Conservation (phyloP, 2,797 vertebrate genomes). For the Mormyrops attenuatus region DNA sequence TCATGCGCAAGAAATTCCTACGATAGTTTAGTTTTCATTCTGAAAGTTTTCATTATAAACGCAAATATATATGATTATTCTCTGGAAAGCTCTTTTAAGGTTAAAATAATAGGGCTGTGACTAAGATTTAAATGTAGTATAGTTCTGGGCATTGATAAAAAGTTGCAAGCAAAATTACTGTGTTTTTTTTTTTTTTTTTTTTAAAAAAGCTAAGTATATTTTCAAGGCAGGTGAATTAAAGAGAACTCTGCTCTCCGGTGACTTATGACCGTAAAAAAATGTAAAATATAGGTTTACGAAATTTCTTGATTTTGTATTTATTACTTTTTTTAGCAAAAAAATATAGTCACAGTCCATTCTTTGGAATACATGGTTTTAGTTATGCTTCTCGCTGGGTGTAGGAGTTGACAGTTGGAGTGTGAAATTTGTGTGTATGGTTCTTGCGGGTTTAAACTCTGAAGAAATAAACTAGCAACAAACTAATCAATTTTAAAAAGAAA, state of each 20-base stretch:
- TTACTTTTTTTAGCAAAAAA: neutral
- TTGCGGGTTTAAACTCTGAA: neutral
- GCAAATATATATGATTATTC: neutral
- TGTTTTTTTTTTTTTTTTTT: neutral
- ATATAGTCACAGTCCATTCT: neutral
- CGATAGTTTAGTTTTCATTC: neutral
- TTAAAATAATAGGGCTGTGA: neutral
- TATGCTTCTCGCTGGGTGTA: too few relatives aligned
- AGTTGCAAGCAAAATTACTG: neutral
- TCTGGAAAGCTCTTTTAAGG: neutral
- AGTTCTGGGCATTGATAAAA: neutral
- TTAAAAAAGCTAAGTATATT: neutral
- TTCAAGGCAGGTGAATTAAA: neutral
- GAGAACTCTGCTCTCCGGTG: neutral
- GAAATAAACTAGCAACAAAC: neutral
- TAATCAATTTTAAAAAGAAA: neutral
- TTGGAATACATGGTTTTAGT: too few relatives aligned
- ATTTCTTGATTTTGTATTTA: neutral
- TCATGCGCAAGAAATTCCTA: neutral
- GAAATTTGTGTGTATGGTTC: neutral
- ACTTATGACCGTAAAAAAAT: neutral
- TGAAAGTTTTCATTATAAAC: neutral
- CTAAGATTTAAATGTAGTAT: neutral
- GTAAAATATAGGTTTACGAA: neutral
- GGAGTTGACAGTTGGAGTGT: neutral